Percentiles rank a stretch among this genome's conserved stretches.
Conservation (phyloP, 2,888 invertebrate genomes). For the Callimorpha dominula region DNA sequence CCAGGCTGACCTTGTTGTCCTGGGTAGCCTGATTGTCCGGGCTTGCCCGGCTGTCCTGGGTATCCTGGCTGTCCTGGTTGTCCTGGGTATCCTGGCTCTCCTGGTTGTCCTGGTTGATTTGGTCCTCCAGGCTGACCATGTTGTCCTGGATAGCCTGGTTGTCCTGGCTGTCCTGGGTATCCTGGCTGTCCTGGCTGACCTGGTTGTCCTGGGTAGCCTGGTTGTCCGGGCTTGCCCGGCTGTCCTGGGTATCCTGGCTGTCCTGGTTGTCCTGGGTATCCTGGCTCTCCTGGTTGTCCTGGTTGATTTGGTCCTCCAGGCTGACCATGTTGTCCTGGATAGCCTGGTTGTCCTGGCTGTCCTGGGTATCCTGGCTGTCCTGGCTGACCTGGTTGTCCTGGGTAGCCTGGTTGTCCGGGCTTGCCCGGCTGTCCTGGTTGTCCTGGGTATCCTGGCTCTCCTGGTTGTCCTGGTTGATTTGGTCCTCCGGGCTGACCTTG, state of each 20-base stretch:
- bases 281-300: constrained; percentile 66
- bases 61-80: constrained; percentile 13
- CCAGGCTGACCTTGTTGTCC: constrained; percentile 36
- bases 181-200: constrained; percentile 15
- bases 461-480: constrained; percentile 34
- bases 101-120: constrained; percentile 20
- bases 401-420: constrained; percentile 35
- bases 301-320: constrained; percentile 10
- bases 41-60: constrained; percentile 20
- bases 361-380: constrained; percentile 68
- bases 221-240: constrained; percentile 16
- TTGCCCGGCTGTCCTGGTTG: constrained; percentile 21
- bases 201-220: constrained; percentile 18
- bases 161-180: constrained; percentile 14
- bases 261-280: constrained; percentile 22
- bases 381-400: constrained; percentile 14
- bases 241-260: constrained; percentile 20
- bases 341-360: constrained; percentile 33
- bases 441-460: neutral
- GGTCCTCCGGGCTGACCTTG: constrained; percentile 39
- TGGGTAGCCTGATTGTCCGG: constrained; percentile 49
- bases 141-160: constrained; percentile 18
- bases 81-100: constrained; percentile 5
- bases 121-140: constrained; percentile 46
- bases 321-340: constrained; percentile 15